A percentile compares a stretch with the other conserved stretches of the same genome.
These are phyloP conservation scores for Chloroceryle amazona DNA, from an alignment of 2,797 vertebrate genomes.

Conservation along the genomic window DNA sequence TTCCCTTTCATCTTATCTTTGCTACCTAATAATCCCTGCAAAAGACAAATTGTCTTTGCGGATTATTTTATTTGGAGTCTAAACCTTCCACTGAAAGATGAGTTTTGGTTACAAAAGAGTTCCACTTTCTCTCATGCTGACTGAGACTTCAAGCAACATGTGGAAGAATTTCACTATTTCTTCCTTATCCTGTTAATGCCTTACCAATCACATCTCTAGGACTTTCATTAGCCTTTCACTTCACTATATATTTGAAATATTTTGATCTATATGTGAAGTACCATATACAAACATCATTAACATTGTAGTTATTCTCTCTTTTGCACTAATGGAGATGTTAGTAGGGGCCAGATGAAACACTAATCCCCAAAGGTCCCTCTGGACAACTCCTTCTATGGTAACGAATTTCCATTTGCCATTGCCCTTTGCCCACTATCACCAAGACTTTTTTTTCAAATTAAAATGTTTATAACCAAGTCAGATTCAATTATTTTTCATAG, in stretches of 20 bases:
- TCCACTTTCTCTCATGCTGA: not conserved
- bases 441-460: not conserved
- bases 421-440: not conserved
- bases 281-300: not conserved
- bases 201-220: not conserved
- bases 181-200: not conserved
- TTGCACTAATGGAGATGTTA: not conserved
- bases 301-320: not conserved
- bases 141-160: not conserved
- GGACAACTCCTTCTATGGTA: not conserved
- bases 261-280: not conserved
- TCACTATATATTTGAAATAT: not conserved
- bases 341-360: not conserved
- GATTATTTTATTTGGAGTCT: slow-evolving; percentile 2
- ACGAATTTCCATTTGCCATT: not conserved
- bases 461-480: not conserved
- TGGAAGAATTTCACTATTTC: not conserved
- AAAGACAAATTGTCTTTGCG: not conserved
- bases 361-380: not conserved
- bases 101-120: slow-evolving; percentile 2
- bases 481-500: not conserved
- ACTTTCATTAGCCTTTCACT: not conserved
- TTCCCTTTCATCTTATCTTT: not conserved
- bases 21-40: not conserved
- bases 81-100: not conserved